Conservation (phyloP, 2,888 invertebrate genomes). For the Lasioglossum figueresi region DNA sequence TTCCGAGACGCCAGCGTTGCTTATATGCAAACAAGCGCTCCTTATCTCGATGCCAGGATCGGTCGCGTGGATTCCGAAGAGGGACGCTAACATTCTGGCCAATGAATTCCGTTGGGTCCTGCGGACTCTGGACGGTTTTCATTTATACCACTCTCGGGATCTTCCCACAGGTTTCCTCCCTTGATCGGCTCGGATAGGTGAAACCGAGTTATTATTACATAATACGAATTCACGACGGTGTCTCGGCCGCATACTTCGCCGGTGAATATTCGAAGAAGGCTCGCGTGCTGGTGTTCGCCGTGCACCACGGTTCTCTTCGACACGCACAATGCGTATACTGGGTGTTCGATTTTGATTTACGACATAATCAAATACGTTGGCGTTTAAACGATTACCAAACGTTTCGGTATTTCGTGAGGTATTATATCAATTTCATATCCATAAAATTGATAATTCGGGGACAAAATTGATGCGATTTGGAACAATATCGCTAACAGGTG, state of each 20-base stretch:
- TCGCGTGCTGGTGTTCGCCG: neutral
- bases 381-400: too few species aligned
- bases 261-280: neutral
- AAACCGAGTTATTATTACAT: neutral
- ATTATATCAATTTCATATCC: too few species aligned
- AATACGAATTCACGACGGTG: neutral
- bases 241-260: neutral
- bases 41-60: slow-evolving; percentile 5
- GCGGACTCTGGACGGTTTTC: neutral
- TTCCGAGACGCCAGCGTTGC: neutral
- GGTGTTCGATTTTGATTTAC: neutral
- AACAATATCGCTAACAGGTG: neutral
- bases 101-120: neutral
- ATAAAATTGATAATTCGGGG: too few species aligned
- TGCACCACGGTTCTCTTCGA: neutral
- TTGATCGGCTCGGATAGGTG: neutral
- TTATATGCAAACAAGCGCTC: slow-evolving; percentile 3
- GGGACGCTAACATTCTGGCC: neutral
- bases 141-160: neutral
- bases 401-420: too few species aligned
- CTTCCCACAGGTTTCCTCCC: neutral
- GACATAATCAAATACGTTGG: too few species aligned
- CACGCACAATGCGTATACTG: neutral
- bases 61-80: slow-evolving; percentile 9
- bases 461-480: neutral